These are phyloP conservation scores for Planococcus citri DNA, from an alignment of 1,140 invertebrate genomes.

Conservation along the genomic window DNA sequence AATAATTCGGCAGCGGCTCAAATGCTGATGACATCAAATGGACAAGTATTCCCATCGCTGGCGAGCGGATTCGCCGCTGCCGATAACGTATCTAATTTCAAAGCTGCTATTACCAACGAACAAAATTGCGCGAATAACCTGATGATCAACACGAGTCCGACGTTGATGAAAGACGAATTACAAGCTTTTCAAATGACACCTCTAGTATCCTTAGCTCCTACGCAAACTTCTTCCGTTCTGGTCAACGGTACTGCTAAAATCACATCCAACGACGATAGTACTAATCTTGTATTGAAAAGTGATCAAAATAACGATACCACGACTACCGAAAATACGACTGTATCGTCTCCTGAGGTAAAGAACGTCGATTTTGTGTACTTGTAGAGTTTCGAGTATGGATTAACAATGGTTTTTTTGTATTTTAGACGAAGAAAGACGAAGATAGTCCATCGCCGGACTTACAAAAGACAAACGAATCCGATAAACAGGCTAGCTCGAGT, in stretches of 20 bases:
- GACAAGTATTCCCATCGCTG: background rate
- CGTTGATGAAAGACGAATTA: background rate
- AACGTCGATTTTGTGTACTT: background rate
- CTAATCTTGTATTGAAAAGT: background rate
- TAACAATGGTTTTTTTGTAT: background rate
- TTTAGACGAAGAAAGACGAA: background rate
- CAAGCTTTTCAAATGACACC: background rate
- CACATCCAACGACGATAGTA: background rate
- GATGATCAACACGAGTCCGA: background rate
- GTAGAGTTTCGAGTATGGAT: background rate
- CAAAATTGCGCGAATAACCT: slow-evolving; percentile 3
- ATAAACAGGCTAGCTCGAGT: background rate
- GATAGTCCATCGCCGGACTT: background rate
- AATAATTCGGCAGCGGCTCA: background rate
- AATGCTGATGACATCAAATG: background rate
- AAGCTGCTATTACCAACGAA: background rate
- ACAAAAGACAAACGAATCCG: background rate
- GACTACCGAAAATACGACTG: too few relatives aligned
- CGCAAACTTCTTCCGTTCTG: background rate
- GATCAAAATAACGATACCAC: background rate
- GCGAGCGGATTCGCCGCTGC: background rate
- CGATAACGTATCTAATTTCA: slow-evolving; percentile 8
- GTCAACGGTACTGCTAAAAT: background rate
- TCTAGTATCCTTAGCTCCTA: background rate
- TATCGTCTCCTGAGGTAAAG: background rate